A percentile compares a stretch with the other conserved stretches of the same genome.
These are phyloP conservation scores for Sebastes nivosus DNA, from an alignment of 2,797 vertebrate genomes.

Conservation along the genomic window DNA sequence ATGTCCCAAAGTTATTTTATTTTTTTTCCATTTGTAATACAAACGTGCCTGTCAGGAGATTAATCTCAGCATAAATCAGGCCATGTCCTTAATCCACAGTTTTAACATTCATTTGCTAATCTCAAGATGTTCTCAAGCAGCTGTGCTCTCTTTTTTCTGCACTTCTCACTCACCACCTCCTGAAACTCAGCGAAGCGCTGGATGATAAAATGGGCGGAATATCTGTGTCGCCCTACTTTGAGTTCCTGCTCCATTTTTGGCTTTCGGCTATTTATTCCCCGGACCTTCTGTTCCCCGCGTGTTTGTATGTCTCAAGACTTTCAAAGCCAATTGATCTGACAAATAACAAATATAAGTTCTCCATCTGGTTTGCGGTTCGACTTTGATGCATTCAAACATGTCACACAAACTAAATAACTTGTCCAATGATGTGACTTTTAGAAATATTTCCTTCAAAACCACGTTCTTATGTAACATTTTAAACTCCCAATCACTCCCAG, in stretches of 20 bases:
- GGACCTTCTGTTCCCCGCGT: conserved; percentile 27
- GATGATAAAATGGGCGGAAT: conserved; percentile 51
- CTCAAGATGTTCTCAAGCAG: conserved; percentile 65
- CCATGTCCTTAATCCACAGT: conserved; percentile 64
- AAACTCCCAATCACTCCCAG: neutral
- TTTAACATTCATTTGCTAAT: conserved; percentile 68
- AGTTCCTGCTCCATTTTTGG: conserved; percentile 50
- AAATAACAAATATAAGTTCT: conserved; percentile 15
- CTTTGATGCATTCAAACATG: conserved; percentile 38
- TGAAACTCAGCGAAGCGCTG: conserved; percentile 35
- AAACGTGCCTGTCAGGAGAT: conserved; percentile 50
- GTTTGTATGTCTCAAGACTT: conserved; percentile 24
- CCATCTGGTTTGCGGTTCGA: conserved; percentile 16
- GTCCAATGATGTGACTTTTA: conserved; percentile 14
- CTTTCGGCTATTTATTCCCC: conserved; percentile 36
- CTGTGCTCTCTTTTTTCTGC: conserved; percentile 48
- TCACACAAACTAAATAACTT: conserved; percentile 8
- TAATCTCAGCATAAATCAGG: conserved; percentile 50
- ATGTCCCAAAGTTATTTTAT: neutral
- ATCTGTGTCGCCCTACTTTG: conserved; percentile 76
- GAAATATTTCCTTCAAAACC: neutral
- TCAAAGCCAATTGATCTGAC: conserved; percentile 23
- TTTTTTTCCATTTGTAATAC: conserved; percentile 16
- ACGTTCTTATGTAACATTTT: neutral
- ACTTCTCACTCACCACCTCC: conserved; percentile 36